These are phyloP conservation scores for Gymnoscopelus microlampas DNA, from an alignment of 2,797 vertebrate species.

Conservation along the genomic window DNA sequence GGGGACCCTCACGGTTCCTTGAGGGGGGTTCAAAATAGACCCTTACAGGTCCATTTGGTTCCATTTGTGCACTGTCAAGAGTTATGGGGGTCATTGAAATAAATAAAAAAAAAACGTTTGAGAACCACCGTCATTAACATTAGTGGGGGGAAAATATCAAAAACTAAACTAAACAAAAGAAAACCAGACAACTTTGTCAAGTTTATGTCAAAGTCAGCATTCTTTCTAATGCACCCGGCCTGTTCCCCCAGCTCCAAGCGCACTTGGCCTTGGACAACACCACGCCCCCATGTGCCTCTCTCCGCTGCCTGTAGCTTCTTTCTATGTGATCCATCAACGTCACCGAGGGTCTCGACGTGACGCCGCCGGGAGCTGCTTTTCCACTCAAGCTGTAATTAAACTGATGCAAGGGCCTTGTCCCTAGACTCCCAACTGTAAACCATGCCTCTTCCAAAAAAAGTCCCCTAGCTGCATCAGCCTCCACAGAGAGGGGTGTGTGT, in stretches of 20 bases:
- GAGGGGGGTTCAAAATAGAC: too few relatives aligned
- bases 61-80: too few relatives aligned
- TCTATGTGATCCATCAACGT: conserved; percentile 76
- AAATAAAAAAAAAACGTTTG: too few relatives aligned
- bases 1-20: too few relatives aligned
- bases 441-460: conserved; percentile 33
- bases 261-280: not conserved
- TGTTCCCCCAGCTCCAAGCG: not conserved
- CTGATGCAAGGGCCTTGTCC: conserved; percentile 69
- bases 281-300: conserved; percentile 10
- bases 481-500: conserved; percentile 18
- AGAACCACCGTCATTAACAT: too few relatives aligned
- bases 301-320: conserved; percentile 35
- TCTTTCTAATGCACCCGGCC: not conserved
- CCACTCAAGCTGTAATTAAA: conserved; percentile 79
- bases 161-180: too few relatives aligned
- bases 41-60: too few relatives aligned
- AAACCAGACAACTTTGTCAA: too few relatives aligned
- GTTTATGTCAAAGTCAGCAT: too few relatives aligned
- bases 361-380: conserved; percentile 74
- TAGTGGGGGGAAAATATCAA: too few relatives aligned
- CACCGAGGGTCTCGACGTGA: conserved; percentile 63
- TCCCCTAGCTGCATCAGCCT: conserved; percentile 51
- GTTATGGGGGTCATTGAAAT: too few relatives aligned
- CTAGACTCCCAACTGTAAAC: conserved; percentile 62